Conservation (phyloP, 2,888 invertebrate species). For the Nomada lathburiana region DNA sequence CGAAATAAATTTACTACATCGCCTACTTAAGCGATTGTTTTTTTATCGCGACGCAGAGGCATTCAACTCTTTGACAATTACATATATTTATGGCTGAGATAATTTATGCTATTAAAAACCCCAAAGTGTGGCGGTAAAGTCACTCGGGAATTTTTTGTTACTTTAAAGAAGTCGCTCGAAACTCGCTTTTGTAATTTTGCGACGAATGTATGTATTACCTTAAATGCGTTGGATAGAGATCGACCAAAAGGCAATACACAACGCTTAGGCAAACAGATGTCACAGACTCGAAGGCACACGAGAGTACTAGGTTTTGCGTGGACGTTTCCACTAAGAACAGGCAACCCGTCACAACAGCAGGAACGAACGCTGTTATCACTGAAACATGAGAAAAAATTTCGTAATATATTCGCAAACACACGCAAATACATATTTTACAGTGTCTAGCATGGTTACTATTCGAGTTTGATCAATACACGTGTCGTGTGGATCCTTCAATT, state of each 20-base stretch:
- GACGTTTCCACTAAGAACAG: slow-evolving; percentile 91
- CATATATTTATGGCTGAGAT: background rate
- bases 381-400: slow-evolving; percentile 67
- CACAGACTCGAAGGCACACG: slow-evolving; percentile 91
- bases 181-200: background rate
- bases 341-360: slow-evolving; percentile 89
- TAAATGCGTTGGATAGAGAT: slow-evolving; percentile 92
- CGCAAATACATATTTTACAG: background rate
- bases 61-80: background rate
- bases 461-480: too few species aligned
- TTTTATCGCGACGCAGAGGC: background rate
- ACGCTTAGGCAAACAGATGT: slow-evolving; percentile 92
- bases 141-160: background rate
- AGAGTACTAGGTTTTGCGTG: slow-evolving; percentile 90
- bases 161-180: background rate
- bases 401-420: background rate
- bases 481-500: too few species aligned
- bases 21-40: background rate
- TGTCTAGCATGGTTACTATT: too few species aligned
- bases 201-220: slow-evolving; percentile 85
- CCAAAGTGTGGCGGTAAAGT: background rate
- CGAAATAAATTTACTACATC: background rate
- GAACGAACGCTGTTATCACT: slow-evolving; percentile 91
- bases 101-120: background rate
- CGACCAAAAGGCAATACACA: slow-evolving; percentile 91